phyloP scores from a whole-genome alignment of 2,888 invertebrate species.

The Portevinia maculata region DNA sequence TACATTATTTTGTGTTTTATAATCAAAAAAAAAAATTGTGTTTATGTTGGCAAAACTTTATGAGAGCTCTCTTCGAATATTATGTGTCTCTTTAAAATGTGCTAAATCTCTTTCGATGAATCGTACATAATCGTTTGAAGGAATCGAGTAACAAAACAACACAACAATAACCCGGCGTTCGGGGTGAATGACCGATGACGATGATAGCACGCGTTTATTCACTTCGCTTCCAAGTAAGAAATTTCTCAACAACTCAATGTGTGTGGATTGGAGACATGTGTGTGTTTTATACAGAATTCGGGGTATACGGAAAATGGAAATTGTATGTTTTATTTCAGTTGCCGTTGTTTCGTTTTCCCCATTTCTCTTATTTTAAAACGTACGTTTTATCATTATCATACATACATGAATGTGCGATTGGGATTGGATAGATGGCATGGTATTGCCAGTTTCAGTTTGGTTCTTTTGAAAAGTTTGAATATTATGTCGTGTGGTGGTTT shows the following conservation, averaged over 20 bases:
- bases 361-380: conserved; percentile 56
- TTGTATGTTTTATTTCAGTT: conserved; percentile 7
- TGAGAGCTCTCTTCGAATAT: too few species aligned
- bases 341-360: conserved; percentile 44
- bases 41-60: too few species aligned
- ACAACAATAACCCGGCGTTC: conserved; percentile 74
- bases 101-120: conserved; percentile 14
- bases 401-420: conserved; percentile 31
- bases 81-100: too few species aligned
- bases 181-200: conserved; percentile 74
- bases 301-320: conserved; percentile 69
- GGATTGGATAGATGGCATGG: conserved; percentile 3
- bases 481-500: too few species aligned
- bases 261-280: conserved; percentile 35
- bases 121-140: conserved; percentile 33
- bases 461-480: too few species aligned
- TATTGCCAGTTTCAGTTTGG: conserved; percentile 35
- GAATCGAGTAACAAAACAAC: conserved; percentile 35
- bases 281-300: conserved; percentile 52
- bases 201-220: conserved; percentile 74
- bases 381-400: conserved; percentile 37
- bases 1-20: too few species aligned
- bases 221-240: conserved; percentile 49
- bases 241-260: conserved; percentile 13
- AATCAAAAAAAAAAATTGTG: too few species aligned